Base-by-base conservation (phyloP, 2,888 invertebrate genomes). In the Pycnomerus fuliginosus region DNA sequence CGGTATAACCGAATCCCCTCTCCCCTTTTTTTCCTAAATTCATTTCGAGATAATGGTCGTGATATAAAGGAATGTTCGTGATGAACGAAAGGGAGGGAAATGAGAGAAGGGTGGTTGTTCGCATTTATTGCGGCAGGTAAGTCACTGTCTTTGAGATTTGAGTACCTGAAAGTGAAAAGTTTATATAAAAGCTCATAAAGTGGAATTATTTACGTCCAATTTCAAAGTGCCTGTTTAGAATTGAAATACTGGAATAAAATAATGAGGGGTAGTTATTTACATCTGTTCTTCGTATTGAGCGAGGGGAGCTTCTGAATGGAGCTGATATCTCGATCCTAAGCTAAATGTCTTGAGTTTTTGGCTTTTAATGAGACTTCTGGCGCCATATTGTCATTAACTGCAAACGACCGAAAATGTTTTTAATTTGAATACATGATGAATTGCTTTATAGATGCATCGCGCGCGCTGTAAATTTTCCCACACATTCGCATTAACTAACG, bases 401-500 rank as follows among this genome's bases (percentile, higher is more conserved):
- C 42, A 42, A n/a, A n/a, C n/a, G n/a, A n/a, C n/a, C n/a, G n/a
- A n/a, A n/a, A n/a, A n/a, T n/a, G n/a, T n/a, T n/a, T n/a, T n/a
- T n/a, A n/a, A n/a, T n/a, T n/a, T n/a, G n/a, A n/a, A n/a, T n/a
- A n/a, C n/a, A n/a, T n/a, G n/a, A n/a, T n/a, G n/a, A n/a, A n/a
- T n/a, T n/a, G n/a, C n/a, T n/a, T n/a, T n/a, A n/a, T n/a, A n/a
- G n/a, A n/a, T n/a, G n/a, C n/a, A n/a, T n/a, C n/a, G n/a, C n/a
- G n/a, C 5, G 20, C 20, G 20, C 5, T 20, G 20, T 20, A 8
- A 20, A 20, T 20, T 20, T 20, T 20, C 5, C n/a, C n/a, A n/a
- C n/a, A n/a, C n/a, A n/a, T n/a, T n/a, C n/a, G n/a, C 52, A 53
- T 55, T 55, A 55, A 55, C 52, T 56, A 58, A 56, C 58, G 50